phyloP scores from a whole-genome alignment of 2,113 vertebrate species.

The Silurus meridionalis region DNA sequence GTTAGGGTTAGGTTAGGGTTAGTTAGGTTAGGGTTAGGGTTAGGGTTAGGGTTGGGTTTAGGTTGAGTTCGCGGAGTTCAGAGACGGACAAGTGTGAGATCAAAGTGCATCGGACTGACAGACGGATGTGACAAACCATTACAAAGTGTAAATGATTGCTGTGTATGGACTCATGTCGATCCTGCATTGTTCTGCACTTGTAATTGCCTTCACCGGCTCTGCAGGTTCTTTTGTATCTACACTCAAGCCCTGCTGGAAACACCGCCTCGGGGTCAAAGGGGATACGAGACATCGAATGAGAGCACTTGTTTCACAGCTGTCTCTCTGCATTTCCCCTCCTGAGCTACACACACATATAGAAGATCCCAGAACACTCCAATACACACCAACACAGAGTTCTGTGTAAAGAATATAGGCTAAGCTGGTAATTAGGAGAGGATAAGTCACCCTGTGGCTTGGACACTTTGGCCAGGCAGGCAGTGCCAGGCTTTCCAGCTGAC shows the following conservation, averaged over 20 bases:
- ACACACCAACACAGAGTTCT: slow-evolving; percentile 42
- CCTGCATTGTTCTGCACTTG: slow-evolving; percentile 63
- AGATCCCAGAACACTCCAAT: slow-evolving; percentile 26
- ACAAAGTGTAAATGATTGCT: slow-evolving; percentile 59
- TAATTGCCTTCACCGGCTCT: slow-evolving; percentile 53
- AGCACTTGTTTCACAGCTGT: slow-evolving; percentile 67
- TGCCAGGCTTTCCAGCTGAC: slow-evolving; percentile 61
- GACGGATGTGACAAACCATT: slow-evolving; percentile 16
- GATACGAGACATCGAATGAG: slow-evolving; percentile 48
- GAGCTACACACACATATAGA: slow-evolving; percentile 9
- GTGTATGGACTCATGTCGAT: slow-evolving; percentile 61
- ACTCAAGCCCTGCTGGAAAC: slow-evolving; percentile 51
- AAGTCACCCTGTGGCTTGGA: background rate
- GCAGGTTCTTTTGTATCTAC: slow-evolving; percentile 63
- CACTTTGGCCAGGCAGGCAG: slow-evolving; percentile 29
- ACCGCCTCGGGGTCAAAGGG: slow-evolving; percentile 59
- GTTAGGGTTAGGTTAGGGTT: too few species aligned
- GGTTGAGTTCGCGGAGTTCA: background rate
- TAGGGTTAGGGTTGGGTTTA: too few species aligned
- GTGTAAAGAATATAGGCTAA: slow-evolving; percentile 56
- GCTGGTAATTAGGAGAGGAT: slow-evolving; percentile 54
- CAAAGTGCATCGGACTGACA: slow-evolving; percentile 50
- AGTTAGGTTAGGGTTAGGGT: too few species aligned
- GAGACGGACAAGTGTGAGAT: background rate
- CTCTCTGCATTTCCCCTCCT: slow-evolving; percentile 35